phyloP scores from a whole-genome alignment of 2,888 invertebrate genomes.

The Andrena minutula region DNA sequence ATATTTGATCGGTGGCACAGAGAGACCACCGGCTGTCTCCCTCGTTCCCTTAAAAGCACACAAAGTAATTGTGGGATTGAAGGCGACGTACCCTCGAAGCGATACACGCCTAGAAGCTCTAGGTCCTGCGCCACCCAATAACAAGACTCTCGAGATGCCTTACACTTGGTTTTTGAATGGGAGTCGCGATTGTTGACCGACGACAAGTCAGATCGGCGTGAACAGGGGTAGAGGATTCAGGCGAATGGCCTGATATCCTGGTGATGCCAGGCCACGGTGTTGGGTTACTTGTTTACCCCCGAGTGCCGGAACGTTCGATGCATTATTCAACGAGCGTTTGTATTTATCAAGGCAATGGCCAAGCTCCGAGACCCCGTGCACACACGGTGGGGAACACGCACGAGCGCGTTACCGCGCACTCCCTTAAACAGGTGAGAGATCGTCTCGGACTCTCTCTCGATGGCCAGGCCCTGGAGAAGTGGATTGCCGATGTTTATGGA shows the following conservation, averaged over 20 bases:
- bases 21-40: no score
- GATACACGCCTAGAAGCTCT: no score
- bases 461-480: slow-evolving; percentile 35
- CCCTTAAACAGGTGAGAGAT: slow-evolving; percentile 69
- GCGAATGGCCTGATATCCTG: slow-evolving; percentile 73
- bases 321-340: slow-evolving; percentile 81
- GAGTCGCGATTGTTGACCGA: slow-evolving; percentile 14
- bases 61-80: no score
- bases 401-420: slow-evolving; percentile 40
- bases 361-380: slow-evolving; percentile 31
- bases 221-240: slow-evolving; percentile 32
- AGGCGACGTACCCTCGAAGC: no score
- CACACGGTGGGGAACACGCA: slow-evolving; percentile 34
- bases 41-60: no score
- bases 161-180: not conserved
- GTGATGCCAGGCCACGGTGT: slow-evolving; percentile 67
- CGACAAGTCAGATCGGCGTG: slow-evolving; percentile 21
- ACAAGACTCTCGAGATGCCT: not conserved
- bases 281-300: slow-evolving; percentile 79
- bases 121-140: no score
- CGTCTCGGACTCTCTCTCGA: slow-evolving; percentile 34
- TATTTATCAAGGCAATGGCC: slow-evolving; percentile 83
- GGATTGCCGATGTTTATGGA: slow-evolving; percentile 67
- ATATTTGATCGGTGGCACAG: no score
- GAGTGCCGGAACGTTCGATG: slow-evolving; percentile 74